Conservation (phyloP, 1,140 invertebrate species). For the Coelopa frigida region DNA sequence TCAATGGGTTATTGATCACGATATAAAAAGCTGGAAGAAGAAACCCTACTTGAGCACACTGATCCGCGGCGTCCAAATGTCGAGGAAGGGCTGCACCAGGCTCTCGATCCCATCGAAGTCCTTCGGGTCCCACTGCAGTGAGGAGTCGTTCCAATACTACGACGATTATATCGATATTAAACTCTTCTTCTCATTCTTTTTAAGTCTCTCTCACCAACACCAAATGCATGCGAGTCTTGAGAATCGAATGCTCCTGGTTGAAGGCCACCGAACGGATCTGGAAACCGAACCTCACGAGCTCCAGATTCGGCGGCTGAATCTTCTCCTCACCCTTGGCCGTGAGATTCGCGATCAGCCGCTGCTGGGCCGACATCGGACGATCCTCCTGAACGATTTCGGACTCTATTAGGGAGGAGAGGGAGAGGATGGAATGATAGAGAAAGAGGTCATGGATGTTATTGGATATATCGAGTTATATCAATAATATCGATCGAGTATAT, state of each 20-base stretch:
- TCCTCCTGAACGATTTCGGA: slow-evolving; percentile 13
- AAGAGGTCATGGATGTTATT: no score
- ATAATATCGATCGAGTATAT: no score
- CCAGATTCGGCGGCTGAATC: slow-evolving; percentile 24
- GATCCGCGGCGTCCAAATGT: slow-evolving; percentile 29
- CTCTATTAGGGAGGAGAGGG: background rate
- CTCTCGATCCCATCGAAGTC: slow-evolving; percentile 13
- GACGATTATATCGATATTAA: no score
- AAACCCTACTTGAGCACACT: slow-evolving; percentile 26
- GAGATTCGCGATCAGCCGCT: slow-evolving; percentile 19
- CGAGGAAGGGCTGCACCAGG: slow-evolving; percentile 16
- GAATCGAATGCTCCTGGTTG: slow-evolving; percentile 20
- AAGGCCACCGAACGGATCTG: slow-evolving; percentile 27
- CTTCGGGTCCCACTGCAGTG: slow-evolving; percentile 24
- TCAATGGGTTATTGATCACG: background rate
- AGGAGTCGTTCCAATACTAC: slow-evolving; percentile 24
- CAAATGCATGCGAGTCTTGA: slow-evolving; percentile 25
- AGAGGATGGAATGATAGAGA: no score
- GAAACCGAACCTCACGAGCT: slow-evolving; percentile 27
- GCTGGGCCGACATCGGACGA: background rate
- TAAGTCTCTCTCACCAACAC: slow-evolving; percentile 21
- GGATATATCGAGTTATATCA: no score
- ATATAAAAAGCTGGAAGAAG: background rate
- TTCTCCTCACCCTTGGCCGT: slow-evolving; percentile 22
- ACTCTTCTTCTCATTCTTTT: no score